Evolutionary conservation across 2,113 vertebrate species (phyloP), one percentile per base, ranked within the genome.

Genomic region (Dromas ardeola): DNA sequence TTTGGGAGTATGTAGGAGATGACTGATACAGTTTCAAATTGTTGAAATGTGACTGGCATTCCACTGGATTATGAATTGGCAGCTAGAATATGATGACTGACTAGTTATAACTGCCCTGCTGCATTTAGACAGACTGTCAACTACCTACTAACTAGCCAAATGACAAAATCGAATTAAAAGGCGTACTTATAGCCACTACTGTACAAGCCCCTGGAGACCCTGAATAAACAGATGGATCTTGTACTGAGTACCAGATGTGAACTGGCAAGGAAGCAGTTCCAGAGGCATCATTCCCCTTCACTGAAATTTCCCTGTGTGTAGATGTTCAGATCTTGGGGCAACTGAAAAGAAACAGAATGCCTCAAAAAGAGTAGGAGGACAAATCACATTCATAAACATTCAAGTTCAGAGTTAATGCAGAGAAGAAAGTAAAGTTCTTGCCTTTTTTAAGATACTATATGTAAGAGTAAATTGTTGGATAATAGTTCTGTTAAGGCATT

Each of bases 101-200:
- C 50, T 85, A 32, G 49, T 38, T 91, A 16, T 42, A 87, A 91
- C 78, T 86, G 65, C 83, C 65, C 77, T 72, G 65, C 81, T 89
- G 65, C 73, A 45, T 58, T 91, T 61, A 76, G 83, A 66, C 58
- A 81, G 84, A 38, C 69, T 81, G 82, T 90, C 92, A 95, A 13
- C 71, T 71, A 26, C 72, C 76, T 86, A 67, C 38, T 55, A 88
- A 79, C 58, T 69, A 63, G 61, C 59, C 73, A 89, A 94, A 88
- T 42, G 82, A 65, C 80, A 88, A 95, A 62, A 94, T 42, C 43
- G 43, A 97, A 96, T 95, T 79, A 96, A 93, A 94, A 91, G 63
- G 23, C 36, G 42, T 66, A 63, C 81, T 96, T 78, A 45, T 3
- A 91, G 78, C 63, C 67, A 78, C 88, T 67, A 76, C 84, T 71